phyloP scores from a whole-genome alignment of 2,113 vertebrate genomes.

The Triplophysa rosa region DNA sequence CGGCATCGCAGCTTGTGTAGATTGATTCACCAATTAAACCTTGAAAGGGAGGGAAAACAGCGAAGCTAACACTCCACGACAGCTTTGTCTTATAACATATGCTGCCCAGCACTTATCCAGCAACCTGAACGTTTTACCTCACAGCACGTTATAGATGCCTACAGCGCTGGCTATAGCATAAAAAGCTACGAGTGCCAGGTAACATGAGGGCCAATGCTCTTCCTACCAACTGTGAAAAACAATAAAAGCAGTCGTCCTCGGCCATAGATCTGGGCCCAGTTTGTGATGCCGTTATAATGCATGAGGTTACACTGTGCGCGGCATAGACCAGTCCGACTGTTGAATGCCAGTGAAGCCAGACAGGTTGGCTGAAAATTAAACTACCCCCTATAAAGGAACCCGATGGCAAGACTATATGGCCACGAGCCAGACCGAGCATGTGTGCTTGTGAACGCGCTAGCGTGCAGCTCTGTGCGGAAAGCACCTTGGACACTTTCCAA shows the following conservation, averaged over 20 bases:
- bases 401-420: not conserved
- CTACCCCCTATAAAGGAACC: not conserved
- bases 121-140: not conserved
- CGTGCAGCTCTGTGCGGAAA: not conserved
- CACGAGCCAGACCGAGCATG: conserved; percentile 1
- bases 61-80: not conserved
- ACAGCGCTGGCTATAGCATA: not conserved
- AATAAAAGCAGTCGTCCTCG: not conserved
- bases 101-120: not conserved
- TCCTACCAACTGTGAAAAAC: not conserved
- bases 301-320: not conserved
- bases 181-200: not conserved
- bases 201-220: not conserved
- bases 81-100: conserved; percentile 17
- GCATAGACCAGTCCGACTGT: conserved; percentile 5
- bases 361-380: conserved; percentile 16
- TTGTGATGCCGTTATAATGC: not conserved
- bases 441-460: conserved; percentile 9
- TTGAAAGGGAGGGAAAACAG: not conserved
- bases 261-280: conserved; percentile 8
- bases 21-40: conserved; percentile 4
- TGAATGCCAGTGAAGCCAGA: not conserved
- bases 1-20: not conserved
- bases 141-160: not conserved
- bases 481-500: not conserved